Conservation (phyloP, 2,113 vertebrate genomes). For the Epinephelus cyanopodus region DNA sequence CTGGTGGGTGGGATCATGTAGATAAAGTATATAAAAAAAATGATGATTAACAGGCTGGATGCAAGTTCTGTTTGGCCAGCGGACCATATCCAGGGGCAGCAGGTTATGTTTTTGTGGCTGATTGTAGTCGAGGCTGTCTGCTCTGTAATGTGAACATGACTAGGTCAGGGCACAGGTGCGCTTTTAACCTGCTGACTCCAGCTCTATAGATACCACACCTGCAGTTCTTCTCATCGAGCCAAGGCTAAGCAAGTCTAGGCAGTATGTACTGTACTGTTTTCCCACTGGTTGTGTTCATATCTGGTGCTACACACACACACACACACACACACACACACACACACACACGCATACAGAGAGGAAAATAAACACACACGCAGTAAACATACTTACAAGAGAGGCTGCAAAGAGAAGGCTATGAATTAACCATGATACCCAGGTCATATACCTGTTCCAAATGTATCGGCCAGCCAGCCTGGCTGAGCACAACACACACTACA, state of each 20-base stretch:
- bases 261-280: conserved; percentile 9
- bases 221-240: conserved; percentile 27
- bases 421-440: conserved; percentile 59
- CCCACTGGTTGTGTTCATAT: conserved; percentile 24
- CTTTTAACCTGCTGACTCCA: conserved; percentile 25
- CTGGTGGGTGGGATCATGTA: not conserved
- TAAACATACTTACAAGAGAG: conserved; percentile 2
- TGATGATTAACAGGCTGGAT: conserved; percentile 27
- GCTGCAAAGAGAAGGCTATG: conserved; percentile 17
- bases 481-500: conserved; percentile 18
- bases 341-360: not conserved
- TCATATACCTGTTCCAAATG: conserved; percentile 23
- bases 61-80: conserved; percentile 24
- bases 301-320: not conserved
- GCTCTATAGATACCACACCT: conserved; percentile 15
- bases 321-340: no score
- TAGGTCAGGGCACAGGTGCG: conserved; percentile 43
- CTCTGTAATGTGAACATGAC: conserved; percentile 51
- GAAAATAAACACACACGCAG: not conserved
- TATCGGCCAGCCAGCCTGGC: conserved; percentile 32
- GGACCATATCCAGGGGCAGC: conserved; percentile 21
- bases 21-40: conserved; percentile 27
- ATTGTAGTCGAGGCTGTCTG: conserved; percentile 12
- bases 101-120: conserved; percentile 31
- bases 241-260: not conserved